These are phyloP conservation scores for Tylochromis polylepis DNA, from an alignment of 2,113 vertebrate species.

Conservation along the genomic window DNA sequence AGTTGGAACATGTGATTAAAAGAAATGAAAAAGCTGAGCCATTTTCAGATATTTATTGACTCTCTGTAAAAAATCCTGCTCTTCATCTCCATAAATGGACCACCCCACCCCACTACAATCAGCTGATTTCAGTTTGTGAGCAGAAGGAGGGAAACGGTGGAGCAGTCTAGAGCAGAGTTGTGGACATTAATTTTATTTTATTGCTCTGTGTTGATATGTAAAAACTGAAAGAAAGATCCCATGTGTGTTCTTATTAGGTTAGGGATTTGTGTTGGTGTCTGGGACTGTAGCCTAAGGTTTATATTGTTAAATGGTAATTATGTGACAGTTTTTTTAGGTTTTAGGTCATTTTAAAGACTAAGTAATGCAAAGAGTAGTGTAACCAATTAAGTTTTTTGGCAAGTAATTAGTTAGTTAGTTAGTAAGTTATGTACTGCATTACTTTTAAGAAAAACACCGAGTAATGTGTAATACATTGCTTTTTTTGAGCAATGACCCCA, in stretches of 20 bases:
- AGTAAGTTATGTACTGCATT: neutral
- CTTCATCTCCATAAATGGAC: neutral
- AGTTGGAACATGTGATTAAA: neutral
- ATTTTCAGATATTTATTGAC: neutral
- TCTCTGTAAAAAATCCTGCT: neutral
- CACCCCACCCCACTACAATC: neutral
- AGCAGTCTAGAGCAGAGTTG: neutral
- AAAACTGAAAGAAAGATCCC: neutral
- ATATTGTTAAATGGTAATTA: neutral
- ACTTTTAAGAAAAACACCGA: neutral
- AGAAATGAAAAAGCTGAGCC: neutral
- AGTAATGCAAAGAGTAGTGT: neutral
- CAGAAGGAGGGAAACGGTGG: neutral
- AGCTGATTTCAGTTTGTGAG: neutral
- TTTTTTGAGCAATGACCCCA: neutral
- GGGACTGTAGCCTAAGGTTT: neutral
- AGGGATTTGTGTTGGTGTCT: neutral
- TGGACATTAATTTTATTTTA: neutral
- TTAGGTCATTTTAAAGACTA: neutral
- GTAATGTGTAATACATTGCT: neutral
- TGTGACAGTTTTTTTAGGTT: neutral
- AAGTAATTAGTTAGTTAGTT: neutral
- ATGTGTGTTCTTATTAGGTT: neutral
- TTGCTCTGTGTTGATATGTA: neutral
- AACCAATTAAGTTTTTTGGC: neutral